Base-by-base conservation (phyloP, 2,888 invertebrate genomes). In the Linhomoeus sp. region DNA sequence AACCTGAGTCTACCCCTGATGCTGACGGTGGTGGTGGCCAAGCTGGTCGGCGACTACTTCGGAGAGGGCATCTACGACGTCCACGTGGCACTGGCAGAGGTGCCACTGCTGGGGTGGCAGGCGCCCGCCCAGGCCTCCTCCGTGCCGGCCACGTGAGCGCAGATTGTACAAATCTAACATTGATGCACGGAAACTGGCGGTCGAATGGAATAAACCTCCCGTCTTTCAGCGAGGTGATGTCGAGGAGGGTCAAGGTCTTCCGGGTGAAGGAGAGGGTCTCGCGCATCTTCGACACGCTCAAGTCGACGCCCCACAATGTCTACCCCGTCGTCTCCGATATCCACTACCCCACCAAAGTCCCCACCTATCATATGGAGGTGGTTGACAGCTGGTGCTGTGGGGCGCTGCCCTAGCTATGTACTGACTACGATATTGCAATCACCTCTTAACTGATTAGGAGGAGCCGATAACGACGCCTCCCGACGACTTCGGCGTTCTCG, bases 61-160 rank as follows among this genome's bases (percentile, higher is more conserved):
- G 88, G 83, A 60, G 87, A 90, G 80, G 90, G 90, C 53, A 80
- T 94, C 60, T 94, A 92, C 67, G 92, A 94, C 63, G 84, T 81
- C 54, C 83, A 86, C 66, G 86, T 87, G 56, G 81, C 84, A 64
- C 72, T 88, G 55, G 77, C 78, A 45, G 83, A 81, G 19, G 79
- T 86, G 1, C 87, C 87, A 0, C 67, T 88, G 43, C 68, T 88
- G 25, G 76, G 79, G 0, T 92, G 88, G 87, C 86, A 87, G 65
- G 80, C 88, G 1, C 82, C 86, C 42, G 81, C 82, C 2, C 69
- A 81, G 22, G 75, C 80, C 3, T 78, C 78, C 61, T 81, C 80
- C 54, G 76, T 85, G 43, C 81, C 79, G 63, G 84, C 85, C 1
- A 78, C 77, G 64, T 57, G n/a, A n/a, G n/a, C n/a, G n/a, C n/a